These are phyloP conservation scores for Melipona beecheii DNA, from an alignment of 2,888 invertebrate species.

Conservation along the genomic window DNA sequence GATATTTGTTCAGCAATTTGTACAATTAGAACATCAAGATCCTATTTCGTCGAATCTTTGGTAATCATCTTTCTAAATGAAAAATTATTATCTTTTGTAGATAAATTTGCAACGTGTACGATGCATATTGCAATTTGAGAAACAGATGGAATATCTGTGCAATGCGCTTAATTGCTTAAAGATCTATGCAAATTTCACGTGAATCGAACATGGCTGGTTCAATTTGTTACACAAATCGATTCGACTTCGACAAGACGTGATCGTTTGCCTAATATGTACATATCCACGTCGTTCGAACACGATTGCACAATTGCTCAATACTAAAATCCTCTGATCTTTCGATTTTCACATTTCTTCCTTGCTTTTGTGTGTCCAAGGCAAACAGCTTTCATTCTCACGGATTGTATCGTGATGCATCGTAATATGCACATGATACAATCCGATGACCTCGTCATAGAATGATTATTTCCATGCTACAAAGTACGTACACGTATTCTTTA, in stretches of 20 bases:
- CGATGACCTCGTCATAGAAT: conserved; percentile 25
- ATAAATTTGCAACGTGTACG: not conserved
- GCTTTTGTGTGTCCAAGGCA: conserved; percentile 49
- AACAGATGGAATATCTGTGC: conserved; percentile 82
- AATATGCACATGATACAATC: conserved; percentile 25
- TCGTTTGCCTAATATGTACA: conserved; percentile 8
- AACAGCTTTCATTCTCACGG: conserved; percentile 53
- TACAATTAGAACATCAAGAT: conserved; percentile 83
- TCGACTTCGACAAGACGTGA: conserved; percentile 6
- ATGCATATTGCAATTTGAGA: conserved; percentile 71
- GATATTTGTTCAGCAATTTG: conserved; percentile 85
- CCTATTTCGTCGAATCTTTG: conserved; percentile 81
- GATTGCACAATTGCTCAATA: conserved; percentile 29
- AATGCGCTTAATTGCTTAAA: conserved; percentile 79
- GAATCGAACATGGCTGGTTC: conserved; percentile 24
- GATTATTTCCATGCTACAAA: not conserved
- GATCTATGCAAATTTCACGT: conserved; percentile 80
- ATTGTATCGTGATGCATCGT: conserved; percentile 28
- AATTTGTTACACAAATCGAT: conserved; percentile 12
- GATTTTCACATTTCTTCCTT: conserved; percentile 32
- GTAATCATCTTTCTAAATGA: conserved; percentile 69
- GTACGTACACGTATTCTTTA: not conserved
- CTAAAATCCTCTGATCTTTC: not conserved
- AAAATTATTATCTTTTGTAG: not conserved
- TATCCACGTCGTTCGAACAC: not conserved